Percentiles rank a stretch among this genome's conserved stretches.
Conservation (phyloP, 1,140 invertebrate species). For the Hestina assimilis region DNA sequence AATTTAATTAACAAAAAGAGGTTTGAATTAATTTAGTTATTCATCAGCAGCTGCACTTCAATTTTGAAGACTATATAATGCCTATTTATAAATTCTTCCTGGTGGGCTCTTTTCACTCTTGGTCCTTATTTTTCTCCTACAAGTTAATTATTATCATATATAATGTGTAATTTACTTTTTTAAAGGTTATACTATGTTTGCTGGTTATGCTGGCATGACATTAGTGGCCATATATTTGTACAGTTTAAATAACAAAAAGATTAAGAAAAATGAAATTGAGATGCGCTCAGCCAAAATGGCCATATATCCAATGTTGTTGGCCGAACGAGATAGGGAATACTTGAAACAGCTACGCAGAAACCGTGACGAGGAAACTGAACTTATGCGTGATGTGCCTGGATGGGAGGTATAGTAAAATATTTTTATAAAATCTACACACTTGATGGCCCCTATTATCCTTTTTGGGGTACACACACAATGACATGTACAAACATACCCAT, state of each 20-base stretch:
- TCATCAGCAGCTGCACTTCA: too few species aligned
- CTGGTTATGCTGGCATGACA: constrained; percentile 81
- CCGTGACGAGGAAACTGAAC: constrained; percentile 88
- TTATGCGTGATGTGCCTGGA: constrained; percentile 93
- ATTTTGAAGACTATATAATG: too few species aligned
- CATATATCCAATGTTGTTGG: constrained; percentile 85
- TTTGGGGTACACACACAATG: too few species aligned
- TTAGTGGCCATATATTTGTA: constrained; percentile 80
- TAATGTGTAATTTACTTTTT: neutral
- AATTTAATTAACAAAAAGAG: too few species aligned
- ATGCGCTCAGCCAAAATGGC: constrained; percentile 86
- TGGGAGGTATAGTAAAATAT: constrained; percentile 82
- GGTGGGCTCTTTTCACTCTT: too few species aligned
- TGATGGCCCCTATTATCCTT: neutral
- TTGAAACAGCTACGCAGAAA: constrained; percentile 89
- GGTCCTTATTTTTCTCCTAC: too few species aligned
- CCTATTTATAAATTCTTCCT: too few species aligned
- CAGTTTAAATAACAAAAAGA: constrained; percentile 75
- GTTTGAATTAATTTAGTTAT: too few species aligned
- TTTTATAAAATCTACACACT: neutral
- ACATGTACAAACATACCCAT: too few species aligned
- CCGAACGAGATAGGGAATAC: constrained; percentile 89
- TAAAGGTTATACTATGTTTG: constrained; percentile 81
- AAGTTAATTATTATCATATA: too few species aligned
- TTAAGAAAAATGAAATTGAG: constrained; percentile 82